phyloP scores from a whole-genome alignment of 2,113 vertebrate genomes.

The Microcebus lehilahytsara region DNA sequence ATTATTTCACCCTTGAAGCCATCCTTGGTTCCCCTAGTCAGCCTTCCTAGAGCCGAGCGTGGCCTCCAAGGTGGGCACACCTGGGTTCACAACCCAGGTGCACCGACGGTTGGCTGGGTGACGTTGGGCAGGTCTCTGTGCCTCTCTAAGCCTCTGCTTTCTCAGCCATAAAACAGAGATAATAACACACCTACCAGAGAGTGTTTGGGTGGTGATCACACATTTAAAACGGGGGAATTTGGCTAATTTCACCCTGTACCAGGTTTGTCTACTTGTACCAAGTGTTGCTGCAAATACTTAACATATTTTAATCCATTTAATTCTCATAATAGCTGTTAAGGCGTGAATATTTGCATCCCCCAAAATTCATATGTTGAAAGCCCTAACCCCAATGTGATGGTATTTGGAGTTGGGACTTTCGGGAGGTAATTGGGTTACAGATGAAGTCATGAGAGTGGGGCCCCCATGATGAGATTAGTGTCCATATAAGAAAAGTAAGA shows the following conservation, averaged over 20 bases:
- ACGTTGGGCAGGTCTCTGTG: background rate
- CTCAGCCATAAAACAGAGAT: background rate
- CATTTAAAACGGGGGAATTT: background rate
- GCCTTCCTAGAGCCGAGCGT: background rate
- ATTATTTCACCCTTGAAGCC: background rate
- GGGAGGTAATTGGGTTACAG: background rate
- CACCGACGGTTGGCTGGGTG: background rate
- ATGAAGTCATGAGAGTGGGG: background rate
- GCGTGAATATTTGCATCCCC: background rate
- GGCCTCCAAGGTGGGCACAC: background rate
- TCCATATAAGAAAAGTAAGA: background rate
- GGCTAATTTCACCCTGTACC: background rate
- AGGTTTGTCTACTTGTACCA: background rate
- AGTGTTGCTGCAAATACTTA: background rate
- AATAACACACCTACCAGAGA: background rate
- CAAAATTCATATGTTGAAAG: background rate
- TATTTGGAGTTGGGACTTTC: background rate
- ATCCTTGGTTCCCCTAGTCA: too few relatives aligned
- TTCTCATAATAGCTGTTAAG: background rate
- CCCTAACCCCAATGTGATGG: background rate
- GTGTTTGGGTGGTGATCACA: background rate
- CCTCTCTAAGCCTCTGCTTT: background rate
- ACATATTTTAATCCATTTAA: background rate
- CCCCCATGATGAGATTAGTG: background rate
- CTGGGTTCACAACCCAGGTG: background rate